phyloP scores from a whole-genome alignment of 2,888 invertebrate genomes.

The Agrochola macilenta region DNA sequence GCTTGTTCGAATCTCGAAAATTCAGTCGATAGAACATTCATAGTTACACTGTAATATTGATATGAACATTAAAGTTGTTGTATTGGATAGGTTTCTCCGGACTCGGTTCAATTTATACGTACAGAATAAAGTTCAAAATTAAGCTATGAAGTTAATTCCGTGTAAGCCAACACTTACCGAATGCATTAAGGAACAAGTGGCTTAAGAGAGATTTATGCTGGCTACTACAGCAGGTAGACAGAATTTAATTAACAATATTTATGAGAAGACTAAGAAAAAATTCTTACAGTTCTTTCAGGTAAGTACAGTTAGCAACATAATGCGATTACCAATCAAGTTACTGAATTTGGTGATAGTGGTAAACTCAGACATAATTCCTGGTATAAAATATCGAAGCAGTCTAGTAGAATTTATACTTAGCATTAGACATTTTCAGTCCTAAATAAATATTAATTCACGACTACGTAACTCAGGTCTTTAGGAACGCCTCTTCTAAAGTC shows the following conservation, averaged over 20 bases:
- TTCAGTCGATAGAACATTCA: conserved; percentile 22
- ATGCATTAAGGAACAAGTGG: conserved; percentile 36
- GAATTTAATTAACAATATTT: conserved; percentile 37
- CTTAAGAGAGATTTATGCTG: conserved; percentile 41
- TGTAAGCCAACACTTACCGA: conserved; percentile 39
- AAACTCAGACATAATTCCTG: background rate
- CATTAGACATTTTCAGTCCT: conserved; percentile 14
- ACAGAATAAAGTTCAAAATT: conserved; percentile 6
- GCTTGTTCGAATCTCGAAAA: conserved; percentile 26
- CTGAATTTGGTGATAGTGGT: background rate
- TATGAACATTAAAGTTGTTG: background rate
- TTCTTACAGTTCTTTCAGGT: background rate
- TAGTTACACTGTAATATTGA: conserved; percentile 8
- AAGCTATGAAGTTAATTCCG: conserved; percentile 29
- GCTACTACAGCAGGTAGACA: conserved; percentile 10
- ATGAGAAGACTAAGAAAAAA: conserved; percentile 15
- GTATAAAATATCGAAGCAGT: background rate
- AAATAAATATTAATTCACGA: conserved; percentile 8
- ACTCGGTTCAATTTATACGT: background rate
- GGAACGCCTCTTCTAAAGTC: background rate
- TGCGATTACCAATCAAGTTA: conserved; percentile 10
- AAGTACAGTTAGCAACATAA: background rate
- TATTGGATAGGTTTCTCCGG: background rate
- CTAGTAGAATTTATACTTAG: background rate
- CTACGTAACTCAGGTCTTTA: background rate